Conservation (phyloP, 2,888 invertebrate species). For the Caenorhabditis doughertyi region DNA sequence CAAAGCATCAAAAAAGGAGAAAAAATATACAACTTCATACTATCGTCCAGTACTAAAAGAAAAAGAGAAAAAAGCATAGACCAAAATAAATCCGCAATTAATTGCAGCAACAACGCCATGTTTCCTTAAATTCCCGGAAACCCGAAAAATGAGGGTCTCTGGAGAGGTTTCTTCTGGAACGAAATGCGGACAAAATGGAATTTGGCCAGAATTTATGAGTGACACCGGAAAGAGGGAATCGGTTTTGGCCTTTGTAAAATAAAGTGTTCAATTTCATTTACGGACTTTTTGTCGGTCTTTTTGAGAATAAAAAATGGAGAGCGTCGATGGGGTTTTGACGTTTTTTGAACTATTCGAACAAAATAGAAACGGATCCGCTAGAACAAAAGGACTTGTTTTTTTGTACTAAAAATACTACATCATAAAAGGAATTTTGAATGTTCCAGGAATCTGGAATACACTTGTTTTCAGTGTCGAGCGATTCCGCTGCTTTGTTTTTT, state of each 20-base stretch:
- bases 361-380: neutral
- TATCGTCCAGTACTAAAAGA: neutral
- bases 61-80: neutral
- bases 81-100: conserved; percentile 31
- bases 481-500: neutral
- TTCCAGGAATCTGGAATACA: neutral
- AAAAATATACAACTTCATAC: conserved; percentile 12
- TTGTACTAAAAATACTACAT: neutral
- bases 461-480: neutral
- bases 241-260: conserved; percentile 21
- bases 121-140: conserved; percentile 11
- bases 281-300: conserved; percentile 24
- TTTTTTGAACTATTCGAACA: conserved; percentile 14
- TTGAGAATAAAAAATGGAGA: conserved; percentile 5
- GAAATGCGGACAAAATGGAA: conserved; percentile 34
- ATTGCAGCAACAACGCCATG: conserved; percentile 11
- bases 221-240: conserved; percentile 34
- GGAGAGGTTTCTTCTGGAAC: conserved; percentile 41
- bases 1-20: neutral
- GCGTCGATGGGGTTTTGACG: conserved; percentile 8
- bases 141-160: neutral
- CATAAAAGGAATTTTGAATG: neutral
- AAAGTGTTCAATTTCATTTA: conserved; percentile 53
- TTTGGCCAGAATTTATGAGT: conserved; percentile 50
- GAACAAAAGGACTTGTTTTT: neutral